A percentile compares a stretch with the other conserved stretches of the same genome.
Evolutionary conservation across 2,113 vertebrate species (phyloP).

Genomic region (Sciurus niger): DNA sequence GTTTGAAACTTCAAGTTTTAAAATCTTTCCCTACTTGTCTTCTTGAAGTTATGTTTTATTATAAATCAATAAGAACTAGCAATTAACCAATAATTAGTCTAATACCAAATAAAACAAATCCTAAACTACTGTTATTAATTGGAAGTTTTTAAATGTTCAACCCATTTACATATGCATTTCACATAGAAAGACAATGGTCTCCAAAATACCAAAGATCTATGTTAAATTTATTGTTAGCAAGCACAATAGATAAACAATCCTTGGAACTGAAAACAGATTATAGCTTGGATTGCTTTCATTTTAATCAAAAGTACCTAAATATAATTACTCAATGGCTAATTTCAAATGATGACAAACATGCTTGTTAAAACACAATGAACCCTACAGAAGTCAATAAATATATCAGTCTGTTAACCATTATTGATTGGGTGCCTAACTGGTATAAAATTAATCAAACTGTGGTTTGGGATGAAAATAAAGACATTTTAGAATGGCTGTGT

Average conservation of each 20-base stretch:
- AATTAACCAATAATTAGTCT: conserved; percentile 16
- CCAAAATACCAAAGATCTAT: conserved; percentile 42
- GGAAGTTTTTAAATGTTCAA: conserved; percentile 31
- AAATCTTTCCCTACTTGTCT: conserved; percentile 38
- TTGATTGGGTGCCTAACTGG: conserved; percentile 7
- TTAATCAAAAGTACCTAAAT: conserved; percentile 46
- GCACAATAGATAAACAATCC: neutral
- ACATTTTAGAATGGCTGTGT: conserved; percentile 10
- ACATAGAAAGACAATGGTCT: conserved; percentile 11
- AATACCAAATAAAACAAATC: conserved; percentile 42
- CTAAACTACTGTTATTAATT: neutral
- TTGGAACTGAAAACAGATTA: conserved; percentile 1
- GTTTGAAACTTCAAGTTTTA: conserved; percentile 15
- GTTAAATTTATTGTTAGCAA: conserved; percentile 19
- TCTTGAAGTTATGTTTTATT: conserved; percentile 23
- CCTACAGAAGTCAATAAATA: conserved; percentile 1
- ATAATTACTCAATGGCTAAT: conserved; percentile 44
- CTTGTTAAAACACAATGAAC: neutral
- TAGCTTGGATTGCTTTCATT: neutral
- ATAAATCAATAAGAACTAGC: neutral
- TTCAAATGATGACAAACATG: conserved; percentile 40
- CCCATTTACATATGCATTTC: conserved; percentile 49
- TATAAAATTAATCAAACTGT: neutral
- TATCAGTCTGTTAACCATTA: neutral
- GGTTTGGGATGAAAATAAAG: neutral